These are phyloP conservation scores for Triplophysa bombifrons DNA, from an alignment of 2,797 vertebrate species.

Conservation along the genomic window DNA sequence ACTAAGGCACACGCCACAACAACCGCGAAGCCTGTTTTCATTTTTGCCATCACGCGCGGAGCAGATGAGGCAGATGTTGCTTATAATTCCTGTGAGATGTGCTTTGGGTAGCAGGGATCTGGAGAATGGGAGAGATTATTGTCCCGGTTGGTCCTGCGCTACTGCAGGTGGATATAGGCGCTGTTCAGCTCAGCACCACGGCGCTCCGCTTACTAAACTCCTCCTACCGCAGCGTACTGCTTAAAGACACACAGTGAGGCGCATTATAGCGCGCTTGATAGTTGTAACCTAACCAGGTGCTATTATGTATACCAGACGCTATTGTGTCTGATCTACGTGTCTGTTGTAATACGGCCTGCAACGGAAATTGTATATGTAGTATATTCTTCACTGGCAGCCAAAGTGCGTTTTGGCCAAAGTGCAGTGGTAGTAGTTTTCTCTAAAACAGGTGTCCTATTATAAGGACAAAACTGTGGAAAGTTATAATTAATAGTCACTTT, in stretches of 20 bases:
- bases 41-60: constrained; percentile 66
- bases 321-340: not conserved
- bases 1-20: constrained; percentile 74
- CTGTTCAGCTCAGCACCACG: constrained; percentile 77
- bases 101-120: constrained; percentile 58
- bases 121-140: constrained; percentile 60
- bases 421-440: not conserved
- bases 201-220: constrained; percentile 70
- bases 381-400: not conserved
- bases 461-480: not conserved
- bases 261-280: constrained; percentile 47
- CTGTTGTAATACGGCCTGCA: not conserved
- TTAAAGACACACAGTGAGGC: constrained; percentile 66
- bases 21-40: constrained; percentile 71
- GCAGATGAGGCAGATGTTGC: constrained; percentile 46
- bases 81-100: constrained; percentile 67
- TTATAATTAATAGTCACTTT: not conserved
- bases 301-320: not conserved
- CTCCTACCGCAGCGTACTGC: constrained; percentile 73
- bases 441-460: not conserved
- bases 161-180: constrained; percentile 87
- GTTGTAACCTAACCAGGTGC: not conserved
- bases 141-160: constrained; percentile 78
- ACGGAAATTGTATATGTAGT: not conserved
- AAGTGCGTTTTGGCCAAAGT: not conserved